Evolutionary conservation across 35 echinoderm and acorn worm species (phyloP), one percentile per base, ranked within the genome.

Genomic region (Anneissia japonica): DNA sequence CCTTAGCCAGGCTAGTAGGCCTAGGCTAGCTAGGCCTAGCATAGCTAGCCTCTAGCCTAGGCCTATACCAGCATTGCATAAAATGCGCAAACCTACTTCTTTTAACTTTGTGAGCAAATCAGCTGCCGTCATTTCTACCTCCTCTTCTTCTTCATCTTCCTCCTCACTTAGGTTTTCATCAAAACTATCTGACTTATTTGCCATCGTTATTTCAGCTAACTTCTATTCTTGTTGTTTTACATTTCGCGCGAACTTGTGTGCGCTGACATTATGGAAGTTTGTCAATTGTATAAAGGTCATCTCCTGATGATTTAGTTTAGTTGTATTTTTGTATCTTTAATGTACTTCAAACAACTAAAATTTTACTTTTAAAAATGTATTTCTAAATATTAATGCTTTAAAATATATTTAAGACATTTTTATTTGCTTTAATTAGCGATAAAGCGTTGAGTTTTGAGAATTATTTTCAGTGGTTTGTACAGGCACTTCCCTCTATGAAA

Each of bases 61-160:
- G 1, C n/a, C n/a, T 64, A 11, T n/a, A n/a, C n/a, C n/a, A n/a
- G n/a, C n/a, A n/a, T n/a, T n/a, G n/a, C n/a, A n/a, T n/a, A n/a
- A n/a, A n/a, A 23, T 16, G 51, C 51, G 1, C 1, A 6, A 26
- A 23, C 51, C 19, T 64, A 64, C 51, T 64, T 64, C 51, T 64
- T 64, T 64, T 64, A 64, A 64, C 21, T 64, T 64, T 11, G 51
- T 64, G 1, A 64, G 51, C 19, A 64, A 64, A 64, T 84, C 82
- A 7, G 45, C 82, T 36, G 43, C 82, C 33, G 43, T 74, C 56
- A 72, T 74, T 72, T 84, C 82, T 34, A 72, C 82, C 32, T 84
- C 82, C 33, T 84, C 82, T 81, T 81, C 79, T 17, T 34, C 34
- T 33, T 81, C 79, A 34, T 84, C 36, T 30, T 56, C 82, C 6